Conservation (phyloP, 1,140 invertebrate species). For the Spodoptera frugiperda region DNA sequence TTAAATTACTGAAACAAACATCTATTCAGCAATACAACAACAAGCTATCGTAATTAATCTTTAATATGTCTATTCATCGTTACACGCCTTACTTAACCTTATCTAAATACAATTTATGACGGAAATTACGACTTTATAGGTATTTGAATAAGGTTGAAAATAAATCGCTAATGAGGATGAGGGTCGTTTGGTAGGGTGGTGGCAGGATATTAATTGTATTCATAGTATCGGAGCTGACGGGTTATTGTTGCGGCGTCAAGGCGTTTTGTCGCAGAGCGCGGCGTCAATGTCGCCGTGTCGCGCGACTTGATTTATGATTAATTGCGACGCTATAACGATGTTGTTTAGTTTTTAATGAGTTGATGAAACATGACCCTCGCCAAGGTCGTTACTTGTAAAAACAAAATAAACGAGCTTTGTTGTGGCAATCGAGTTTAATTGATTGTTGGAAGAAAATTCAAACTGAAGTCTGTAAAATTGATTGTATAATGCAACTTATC, state of each 20-base stretch:
- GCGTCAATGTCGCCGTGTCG: slow-evolving; percentile 45
- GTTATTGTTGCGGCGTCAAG: slow-evolving; percentile 54
- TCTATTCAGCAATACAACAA: slow-evolving; percentile 48
- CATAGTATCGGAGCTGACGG: slow-evolving; percentile 49
- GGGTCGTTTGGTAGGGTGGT: slow-evolving; percentile 47
- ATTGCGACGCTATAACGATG: slow-evolving; percentile 30
- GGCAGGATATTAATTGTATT: slow-evolving; percentile 59
- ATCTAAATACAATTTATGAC: slow-evolving; percentile 13
- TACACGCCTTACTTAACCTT: slow-evolving; percentile 43
- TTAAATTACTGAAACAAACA: slow-evolving; percentile 51
- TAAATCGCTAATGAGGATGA: slow-evolving; percentile 43
- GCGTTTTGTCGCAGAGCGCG: slow-evolving; percentile 49
- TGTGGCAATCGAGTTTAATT: neutral
- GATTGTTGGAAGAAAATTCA: neutral
- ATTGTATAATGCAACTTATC: too few relatives aligned
- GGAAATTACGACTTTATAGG: slow-evolving; percentile 43
- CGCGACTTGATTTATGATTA: slow-evolving; percentile 45
- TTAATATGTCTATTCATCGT: slow-evolving; percentile 50
- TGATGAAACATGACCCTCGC: slow-evolving; percentile 27
- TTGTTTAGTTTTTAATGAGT: slow-evolving; percentile 44
- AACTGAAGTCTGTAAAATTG: neutral
- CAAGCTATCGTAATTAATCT: slow-evolving; percentile 49
- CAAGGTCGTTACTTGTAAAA: slow-evolving; percentile 18
- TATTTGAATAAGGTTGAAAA: slow-evolving; percentile 19
- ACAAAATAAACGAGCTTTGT: neutral